Conservation (phyloP, 2,888 invertebrate genomes). For the Apodemia zela region DNA sequence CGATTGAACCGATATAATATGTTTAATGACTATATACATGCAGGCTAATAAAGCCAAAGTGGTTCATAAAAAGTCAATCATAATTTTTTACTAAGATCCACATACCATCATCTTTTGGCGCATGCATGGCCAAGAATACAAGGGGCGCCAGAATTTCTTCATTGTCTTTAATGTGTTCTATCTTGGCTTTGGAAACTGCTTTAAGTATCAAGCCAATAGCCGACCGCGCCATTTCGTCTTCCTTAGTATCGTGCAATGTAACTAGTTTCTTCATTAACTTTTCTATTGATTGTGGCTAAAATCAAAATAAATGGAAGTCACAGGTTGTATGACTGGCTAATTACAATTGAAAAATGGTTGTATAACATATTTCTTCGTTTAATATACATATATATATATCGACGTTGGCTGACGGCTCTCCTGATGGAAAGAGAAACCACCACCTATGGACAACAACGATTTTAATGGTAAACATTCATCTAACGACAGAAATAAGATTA, state of each 20-base stretch:
- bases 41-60: neutral
- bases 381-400: no score
- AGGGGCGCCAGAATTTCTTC: conserved; percentile 88
- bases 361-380: no score
- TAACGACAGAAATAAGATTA: no score
- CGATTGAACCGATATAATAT: no score
- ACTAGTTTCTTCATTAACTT: conserved; percentile 80
- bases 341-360: no score
- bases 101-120: conserved; percentile 83
- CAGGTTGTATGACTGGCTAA: no score
- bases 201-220: conserved; percentile 88
- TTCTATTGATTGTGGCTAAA: conserved; percentile 72
- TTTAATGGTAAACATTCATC: no score
- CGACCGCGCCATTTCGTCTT: conserved; percentile 87
- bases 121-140: conserved; percentile 95
- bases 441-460: no score
- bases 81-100: neutral
- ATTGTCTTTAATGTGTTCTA: conserved; percentile 89
- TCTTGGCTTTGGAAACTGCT: conserved; percentile 90
- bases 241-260: conserved; percentile 74
- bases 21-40: no score
- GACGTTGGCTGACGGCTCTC: no score
- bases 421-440: no score
- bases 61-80: no score
- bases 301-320: neutral